Evolutionary conservation across 2,113 vertebrate genomes (phyloP).

Genomic region (Ctenodactylus gundi): DNA sequence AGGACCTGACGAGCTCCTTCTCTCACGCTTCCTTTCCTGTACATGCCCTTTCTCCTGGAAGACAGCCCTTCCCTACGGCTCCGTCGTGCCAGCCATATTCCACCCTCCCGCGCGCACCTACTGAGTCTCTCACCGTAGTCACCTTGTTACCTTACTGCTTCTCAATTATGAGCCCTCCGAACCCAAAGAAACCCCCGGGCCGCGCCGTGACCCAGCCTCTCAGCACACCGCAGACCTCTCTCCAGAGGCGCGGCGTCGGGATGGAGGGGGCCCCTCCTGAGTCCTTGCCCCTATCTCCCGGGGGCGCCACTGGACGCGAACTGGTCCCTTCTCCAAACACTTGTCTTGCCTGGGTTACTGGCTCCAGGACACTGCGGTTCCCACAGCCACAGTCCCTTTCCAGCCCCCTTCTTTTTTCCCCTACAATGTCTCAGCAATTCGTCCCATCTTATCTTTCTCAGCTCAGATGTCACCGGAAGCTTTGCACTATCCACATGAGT

Average conservation of each 20-base stretch:
- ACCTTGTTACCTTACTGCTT: neutral
- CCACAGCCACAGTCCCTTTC: neutral
- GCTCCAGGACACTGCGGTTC: neutral
- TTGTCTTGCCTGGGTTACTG: neutral
- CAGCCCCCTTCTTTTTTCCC: neutral
- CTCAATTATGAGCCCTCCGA: neutral
- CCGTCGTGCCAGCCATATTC: neutral
- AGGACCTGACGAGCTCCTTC: rapidly evolving
- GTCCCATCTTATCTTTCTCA: too few species aligned
- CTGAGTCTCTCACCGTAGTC: neutral
- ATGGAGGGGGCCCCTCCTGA: neutral
- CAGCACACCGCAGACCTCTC: neutral
- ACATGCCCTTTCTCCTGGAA: neutral
- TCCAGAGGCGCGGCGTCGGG: too few species aligned
- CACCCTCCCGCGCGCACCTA: neutral
- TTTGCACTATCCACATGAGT: too few species aligned
- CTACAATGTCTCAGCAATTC: neutral
- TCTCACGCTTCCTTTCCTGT: neutral
- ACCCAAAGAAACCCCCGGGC: neutral
- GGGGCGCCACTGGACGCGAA: neutral
- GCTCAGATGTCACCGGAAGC: too few species aligned
- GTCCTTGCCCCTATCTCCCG: neutral
- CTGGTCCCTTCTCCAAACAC: neutral
- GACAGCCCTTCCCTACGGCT: neutral
- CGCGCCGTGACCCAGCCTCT: neutral